Conservation (phyloP, 2,888 invertebrate species). For the Tridacna gigas region DNA sequence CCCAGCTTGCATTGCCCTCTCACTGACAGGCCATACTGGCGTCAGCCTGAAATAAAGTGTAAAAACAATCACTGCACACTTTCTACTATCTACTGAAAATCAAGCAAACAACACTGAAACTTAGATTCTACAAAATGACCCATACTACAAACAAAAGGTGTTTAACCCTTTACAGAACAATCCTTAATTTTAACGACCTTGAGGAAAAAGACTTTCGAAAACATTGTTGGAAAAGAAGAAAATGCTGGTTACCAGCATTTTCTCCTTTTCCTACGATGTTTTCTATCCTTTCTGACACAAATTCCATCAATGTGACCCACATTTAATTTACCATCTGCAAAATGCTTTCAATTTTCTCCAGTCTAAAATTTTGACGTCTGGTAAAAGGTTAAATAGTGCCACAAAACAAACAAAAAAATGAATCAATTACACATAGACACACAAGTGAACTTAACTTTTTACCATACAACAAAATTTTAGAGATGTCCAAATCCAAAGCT, state of each 20-base stretch:
- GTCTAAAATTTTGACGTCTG: no score
- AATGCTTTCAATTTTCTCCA: no score
- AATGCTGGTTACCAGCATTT: background rate
- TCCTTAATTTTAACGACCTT: background rate
- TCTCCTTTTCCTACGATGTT: background rate
- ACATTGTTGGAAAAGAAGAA: background rate
- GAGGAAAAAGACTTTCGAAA: background rate
- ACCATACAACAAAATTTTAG: no score
- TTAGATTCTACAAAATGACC: no score
- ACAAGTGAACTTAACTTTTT: no score
- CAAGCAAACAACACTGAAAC: background rate
- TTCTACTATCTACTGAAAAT: background rate
- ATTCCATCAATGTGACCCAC: no score
- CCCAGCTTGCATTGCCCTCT: slow-evolving; percentile 66
- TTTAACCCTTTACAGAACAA: background rate
- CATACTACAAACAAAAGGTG: background rate
- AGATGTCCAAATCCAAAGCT: no score
- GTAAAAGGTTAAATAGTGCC: no score
- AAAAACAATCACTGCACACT: slow-evolving; percentile 1
- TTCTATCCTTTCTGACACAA: background rate
- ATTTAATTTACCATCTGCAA: no score
- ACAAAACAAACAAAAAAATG: no score
- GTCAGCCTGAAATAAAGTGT: slow-evolving; percentile 67
- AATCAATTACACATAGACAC: no score
- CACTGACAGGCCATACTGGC: slow-evolving; percentile 78